Base-by-base conservation (phyloP, 1,140 invertebrate species). In the Linepithema humile region DNA sequence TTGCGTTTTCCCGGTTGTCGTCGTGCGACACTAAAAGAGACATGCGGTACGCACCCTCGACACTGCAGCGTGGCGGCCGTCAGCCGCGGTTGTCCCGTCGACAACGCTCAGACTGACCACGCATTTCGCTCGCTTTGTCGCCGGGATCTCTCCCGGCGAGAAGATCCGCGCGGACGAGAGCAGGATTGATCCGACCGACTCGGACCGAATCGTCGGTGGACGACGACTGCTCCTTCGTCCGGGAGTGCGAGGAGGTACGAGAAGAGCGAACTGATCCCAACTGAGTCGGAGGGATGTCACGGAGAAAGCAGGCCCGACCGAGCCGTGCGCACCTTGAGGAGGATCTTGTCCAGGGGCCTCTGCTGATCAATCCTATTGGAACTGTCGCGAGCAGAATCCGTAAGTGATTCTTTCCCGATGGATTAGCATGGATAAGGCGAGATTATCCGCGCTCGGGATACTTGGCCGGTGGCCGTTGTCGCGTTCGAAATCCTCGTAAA, bases 261-360 rank as follows among this genome's bases (percentile, higher is more conserved):
- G 40, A 62, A 73, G 57, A 69, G 53, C 69, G 70, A 53, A 57
- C 40, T 48, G 57, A 29, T 73, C 45, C n/a, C 80, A 69, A 77
- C 65, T 60, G 80, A 83, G 70, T 60, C 75, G 89, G 73, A 93
- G 93, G 91, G 83, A 94, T 94, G 94, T 94, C 94, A 91, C 91
- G 94, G 92, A 91, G 94, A 92, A 94, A 94, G 93, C 94, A 94
- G 86, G 94, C 94, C 80, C 93, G 94, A 90, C 94, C 94, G 69
- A 94, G 93, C 91, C 94, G 94, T 92, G 94, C 94, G 88, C 55
- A 93, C 87, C 93, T 94, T 85, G 94, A 94, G 92, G 94, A 94
- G 91, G 94, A 94, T 90, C 94, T 94, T 87, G 91, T 91, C 90
- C 94, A 91, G 90, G 92, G 90, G 85, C 88, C 90, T 55, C 88